phyloP scores from a whole-genome alignment of 2,888 invertebrate species.

The Pteria penguin region DNA sequence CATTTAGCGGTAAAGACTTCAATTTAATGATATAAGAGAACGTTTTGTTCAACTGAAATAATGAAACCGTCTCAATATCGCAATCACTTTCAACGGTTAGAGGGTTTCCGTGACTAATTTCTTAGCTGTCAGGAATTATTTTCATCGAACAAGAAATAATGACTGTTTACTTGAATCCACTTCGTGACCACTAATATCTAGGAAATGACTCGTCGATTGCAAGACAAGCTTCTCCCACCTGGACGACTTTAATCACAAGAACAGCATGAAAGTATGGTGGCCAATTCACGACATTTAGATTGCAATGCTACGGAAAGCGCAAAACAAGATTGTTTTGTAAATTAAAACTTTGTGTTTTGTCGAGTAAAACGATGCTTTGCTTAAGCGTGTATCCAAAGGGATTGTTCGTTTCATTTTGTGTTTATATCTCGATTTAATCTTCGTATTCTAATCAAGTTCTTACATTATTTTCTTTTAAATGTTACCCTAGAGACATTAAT shows the following conservation, averaged over 20 bases:
- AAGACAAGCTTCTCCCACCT: conserved; percentile 26
- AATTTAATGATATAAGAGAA: not conserved
- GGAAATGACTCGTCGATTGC: conserved; percentile 16
- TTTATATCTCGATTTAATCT: too few species aligned
- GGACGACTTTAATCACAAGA: not conserved
- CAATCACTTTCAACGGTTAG: not conserved
- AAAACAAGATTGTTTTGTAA: too few species aligned
- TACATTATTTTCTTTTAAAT: too few species aligned
- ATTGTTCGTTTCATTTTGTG: too few species aligned
- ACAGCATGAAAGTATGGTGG: too few species aligned
- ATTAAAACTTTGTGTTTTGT: too few species aligned
- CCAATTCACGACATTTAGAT: too few species aligned
- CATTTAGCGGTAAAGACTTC: not conserved
- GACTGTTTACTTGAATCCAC: conserved; percentile 17
- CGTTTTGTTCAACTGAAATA: not conserved
- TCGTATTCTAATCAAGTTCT: too few species aligned
- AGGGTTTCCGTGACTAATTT: conserved; percentile 10
- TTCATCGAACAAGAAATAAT: not conserved
- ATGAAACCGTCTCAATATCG: not conserved
- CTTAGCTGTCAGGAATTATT: not conserved
- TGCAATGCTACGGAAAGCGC: too few species aligned
- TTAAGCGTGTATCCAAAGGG: too few species aligned
- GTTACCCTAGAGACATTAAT: too few species aligned
- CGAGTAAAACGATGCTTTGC: too few species aligned
- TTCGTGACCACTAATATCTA: conserved; percentile 26